Percentiles rank a stretch among this genome's conserved stretches.
phyloP scores from a whole-genome alignment of 1,140 invertebrate species.

The Ceratosolen solmsi region DNA sequence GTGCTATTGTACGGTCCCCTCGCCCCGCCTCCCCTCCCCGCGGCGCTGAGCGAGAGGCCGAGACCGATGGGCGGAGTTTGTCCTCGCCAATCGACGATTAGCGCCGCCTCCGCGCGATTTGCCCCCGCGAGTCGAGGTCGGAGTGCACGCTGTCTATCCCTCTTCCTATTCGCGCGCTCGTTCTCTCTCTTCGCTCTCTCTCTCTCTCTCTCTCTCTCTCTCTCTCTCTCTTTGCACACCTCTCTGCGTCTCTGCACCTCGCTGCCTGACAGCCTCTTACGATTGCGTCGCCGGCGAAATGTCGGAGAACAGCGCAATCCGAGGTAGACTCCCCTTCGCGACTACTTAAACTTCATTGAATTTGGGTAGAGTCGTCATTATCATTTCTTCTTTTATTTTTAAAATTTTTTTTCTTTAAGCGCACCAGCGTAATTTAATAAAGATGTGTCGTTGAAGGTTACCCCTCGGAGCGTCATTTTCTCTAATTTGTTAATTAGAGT shows the following conservation, averaged over 20 bases:
- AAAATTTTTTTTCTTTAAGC: background rate
- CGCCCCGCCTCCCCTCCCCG: background rate
- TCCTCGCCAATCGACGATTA: slow-evolving; percentile 68
- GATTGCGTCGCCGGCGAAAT: slow-evolving; percentile 24
- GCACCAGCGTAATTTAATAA: background rate
- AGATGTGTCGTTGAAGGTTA: background rate
- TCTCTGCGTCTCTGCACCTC: slow-evolving; percentile 7
- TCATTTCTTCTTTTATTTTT: too few species aligned
- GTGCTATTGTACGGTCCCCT: slow-evolving; percentile 22
- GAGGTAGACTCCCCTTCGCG: too few species aligned
- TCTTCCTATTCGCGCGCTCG: slow-evolving; percentile 6
- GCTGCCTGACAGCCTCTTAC: background rate
- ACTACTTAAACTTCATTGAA: background rate
- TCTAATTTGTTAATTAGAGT: background rate
- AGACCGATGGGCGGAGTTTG: slow-evolving; percentile 70
- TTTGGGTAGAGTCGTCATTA: background rate
- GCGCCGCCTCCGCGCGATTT: slow-evolving; percentile 68
- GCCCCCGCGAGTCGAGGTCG: slow-evolving; percentile 58
- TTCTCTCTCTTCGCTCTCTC: slow-evolving; percentile 15
- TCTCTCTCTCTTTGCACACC: background rate
- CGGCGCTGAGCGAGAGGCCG: slow-evolving; percentile 61
- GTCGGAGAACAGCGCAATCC: slow-evolving; percentile 2
- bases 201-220: too few species aligned
- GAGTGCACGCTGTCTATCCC: slow-evolving; percentile 43
- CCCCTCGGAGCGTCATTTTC: background rate